phyloP scores from a whole-genome alignment of 2,888 invertebrate genomes.

The Stegana nigrithorax region DNA sequence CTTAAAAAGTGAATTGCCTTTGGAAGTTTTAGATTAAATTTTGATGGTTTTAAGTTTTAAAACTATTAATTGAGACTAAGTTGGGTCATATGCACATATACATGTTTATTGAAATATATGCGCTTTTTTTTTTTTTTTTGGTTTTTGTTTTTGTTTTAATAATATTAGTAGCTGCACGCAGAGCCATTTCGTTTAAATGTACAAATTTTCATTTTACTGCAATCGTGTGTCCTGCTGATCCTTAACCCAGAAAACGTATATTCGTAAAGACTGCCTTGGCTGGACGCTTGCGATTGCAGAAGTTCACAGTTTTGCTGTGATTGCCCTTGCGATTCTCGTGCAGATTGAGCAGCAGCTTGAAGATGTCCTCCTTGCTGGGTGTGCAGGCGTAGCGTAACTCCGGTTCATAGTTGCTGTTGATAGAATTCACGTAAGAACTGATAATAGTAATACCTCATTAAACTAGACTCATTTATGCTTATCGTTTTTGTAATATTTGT shows the following conservation, averaged over 20 bases:
- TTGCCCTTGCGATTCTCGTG: slow-evolving; percentile 74
- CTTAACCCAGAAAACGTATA: slow-evolving; percentile 74
- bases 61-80: slow-evolving; percentile 4
- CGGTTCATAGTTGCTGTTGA: slow-evolving; percentile 70
- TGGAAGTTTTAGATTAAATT: no score
- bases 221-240: neutral
- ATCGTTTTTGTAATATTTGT: slow-evolving; percentile 5
- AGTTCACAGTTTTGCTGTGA: slow-evolving; percentile 71
- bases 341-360: slow-evolving; percentile 72
- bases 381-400: slow-evolving; percentile 73
- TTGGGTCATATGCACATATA: neutral
- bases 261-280: slow-evolving; percentile 74
- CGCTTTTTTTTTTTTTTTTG: neutral
- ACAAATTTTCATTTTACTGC: neutral
- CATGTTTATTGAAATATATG: neutral
- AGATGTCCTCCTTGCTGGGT: slow-evolving; percentile 75
- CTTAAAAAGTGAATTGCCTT: no score
- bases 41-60: no score
- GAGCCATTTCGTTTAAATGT: neutral
- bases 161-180: neutral
- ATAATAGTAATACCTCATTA: slow-evolving; percentile 48
- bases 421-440: slow-evolving; percentile 60
- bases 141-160: neutral
- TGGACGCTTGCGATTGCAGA: slow-evolving; percentile 75
- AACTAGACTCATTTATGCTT: slow-evolving; percentile 21